phyloP scores from a whole-genome alignment of 2,113 vertebrate species.

The Turdus rufiventris region DNA sequence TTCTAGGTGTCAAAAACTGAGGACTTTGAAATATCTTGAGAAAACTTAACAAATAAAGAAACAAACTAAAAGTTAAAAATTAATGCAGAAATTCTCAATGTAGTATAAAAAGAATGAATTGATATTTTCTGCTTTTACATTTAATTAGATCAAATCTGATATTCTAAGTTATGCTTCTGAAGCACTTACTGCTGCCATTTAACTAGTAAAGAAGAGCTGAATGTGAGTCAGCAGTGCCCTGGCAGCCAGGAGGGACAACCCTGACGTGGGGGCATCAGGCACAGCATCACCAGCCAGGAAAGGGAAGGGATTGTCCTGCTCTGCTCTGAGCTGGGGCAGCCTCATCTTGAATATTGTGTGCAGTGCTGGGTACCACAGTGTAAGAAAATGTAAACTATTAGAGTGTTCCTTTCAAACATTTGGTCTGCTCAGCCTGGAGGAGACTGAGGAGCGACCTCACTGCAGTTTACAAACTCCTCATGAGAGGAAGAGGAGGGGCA shows the following conservation, averaged over 20 bases:
- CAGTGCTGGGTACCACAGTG: not conserved
- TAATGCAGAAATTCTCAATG: too few species aligned
- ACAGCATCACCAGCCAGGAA: fast-evolving
- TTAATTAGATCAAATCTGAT: not conserved
- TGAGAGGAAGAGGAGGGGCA: not conserved
- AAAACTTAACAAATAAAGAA: not conserved
- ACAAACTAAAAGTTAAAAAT: not conserved
- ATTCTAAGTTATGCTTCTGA: not conserved
- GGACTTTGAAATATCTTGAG: not conserved
- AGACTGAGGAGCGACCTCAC: not conserved
- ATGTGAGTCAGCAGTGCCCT: fast-evolving
- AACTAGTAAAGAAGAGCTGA: not conserved
- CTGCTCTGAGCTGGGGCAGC: fast-evolving
- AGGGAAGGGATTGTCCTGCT: not conserved
- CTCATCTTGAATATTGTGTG: fast-evolving
- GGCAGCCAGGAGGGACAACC: fast-evolving
- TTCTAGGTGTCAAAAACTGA: not conserved
- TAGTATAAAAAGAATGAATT: not conserved
- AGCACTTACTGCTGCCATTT: not conserved
- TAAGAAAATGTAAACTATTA: not conserved
- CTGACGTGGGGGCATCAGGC: not conserved
- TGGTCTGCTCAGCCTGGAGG: not conserved
- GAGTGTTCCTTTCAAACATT: too few species aligned
- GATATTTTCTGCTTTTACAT: not conserved
- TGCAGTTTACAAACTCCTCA: not conserved